phyloP scores from a whole-genome alignment of 2,113 vertebrate species.

The Chiloscyllium plagiosum region DNA sequence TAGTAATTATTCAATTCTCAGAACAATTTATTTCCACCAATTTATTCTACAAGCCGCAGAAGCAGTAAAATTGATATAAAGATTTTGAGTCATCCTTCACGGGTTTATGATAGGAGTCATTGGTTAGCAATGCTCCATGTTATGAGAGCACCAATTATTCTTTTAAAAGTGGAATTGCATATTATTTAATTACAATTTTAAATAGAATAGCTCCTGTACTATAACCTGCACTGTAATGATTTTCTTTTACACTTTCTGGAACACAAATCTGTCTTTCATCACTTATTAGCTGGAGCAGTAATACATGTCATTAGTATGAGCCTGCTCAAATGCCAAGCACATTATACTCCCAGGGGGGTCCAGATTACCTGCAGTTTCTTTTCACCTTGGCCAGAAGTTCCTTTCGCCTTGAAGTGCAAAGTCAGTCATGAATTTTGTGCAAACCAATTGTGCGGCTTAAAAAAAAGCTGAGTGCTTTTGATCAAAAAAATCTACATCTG shows the following conservation, averaged over 20 bases:
- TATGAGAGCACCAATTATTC: slow-evolving; percentile 23
- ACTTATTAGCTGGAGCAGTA: slow-evolving; percentile 1
- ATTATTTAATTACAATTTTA: slow-evolving; percentile 15
- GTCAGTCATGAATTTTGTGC: neutral
- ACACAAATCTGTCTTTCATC: slow-evolving; percentile 18
- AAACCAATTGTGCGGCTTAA: neutral
- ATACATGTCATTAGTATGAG: neutral
- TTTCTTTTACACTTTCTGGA: slow-evolving; percentile 20
- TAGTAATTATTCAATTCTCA: slow-evolving; percentile 12
- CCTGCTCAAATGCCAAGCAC: neutral
- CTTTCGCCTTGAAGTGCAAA: neutral
- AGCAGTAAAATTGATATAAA: slow-evolving; percentile 19
- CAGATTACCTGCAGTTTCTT: neutral
- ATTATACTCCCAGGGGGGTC: neutral
- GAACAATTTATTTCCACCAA: slow-evolving; percentile 31
- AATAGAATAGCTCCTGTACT: neutral
- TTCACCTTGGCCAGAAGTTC: neutral
- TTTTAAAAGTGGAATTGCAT: slow-evolving; percentile 17
- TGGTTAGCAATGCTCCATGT: slow-evolving; percentile 10
- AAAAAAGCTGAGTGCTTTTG: neutral
- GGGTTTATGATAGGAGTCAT: slow-evolving; percentile 28
- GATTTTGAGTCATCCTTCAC: slow-evolving; percentile 14
- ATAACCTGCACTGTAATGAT: neutral
- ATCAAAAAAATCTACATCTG: neutral
- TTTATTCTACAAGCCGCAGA: slow-evolving; percentile 15